Percentiles rank a stretch among this genome's conserved stretches.
Conservation (phyloP, 1,140 invertebrate genomes). For the Drosophila repletoides region DNA sequence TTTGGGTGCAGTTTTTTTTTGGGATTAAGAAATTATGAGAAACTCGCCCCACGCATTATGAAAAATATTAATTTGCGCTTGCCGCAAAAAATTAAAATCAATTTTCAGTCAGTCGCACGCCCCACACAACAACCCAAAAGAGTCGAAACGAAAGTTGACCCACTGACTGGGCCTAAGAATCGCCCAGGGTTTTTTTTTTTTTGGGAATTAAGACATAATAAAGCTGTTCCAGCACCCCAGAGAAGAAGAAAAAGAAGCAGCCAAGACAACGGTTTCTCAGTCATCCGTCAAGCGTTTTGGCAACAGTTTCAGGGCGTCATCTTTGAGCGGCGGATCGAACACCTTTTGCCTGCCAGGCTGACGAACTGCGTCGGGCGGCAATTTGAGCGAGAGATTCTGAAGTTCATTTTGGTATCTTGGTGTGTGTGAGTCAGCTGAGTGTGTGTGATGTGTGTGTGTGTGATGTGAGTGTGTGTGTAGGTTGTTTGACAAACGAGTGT, state of each 20-base stretch:
- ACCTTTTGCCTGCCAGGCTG: slow-evolving; percentile 50
- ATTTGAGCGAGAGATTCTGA: slow-evolving; percentile 11
- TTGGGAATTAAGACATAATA: slow-evolving; percentile 82
- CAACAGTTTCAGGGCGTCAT: slow-evolving; percentile 28
- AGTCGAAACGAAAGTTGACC: slow-evolving; percentile 75
- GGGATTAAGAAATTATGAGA: slow-evolving; percentile 70
- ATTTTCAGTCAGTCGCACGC: slow-evolving; percentile 44
- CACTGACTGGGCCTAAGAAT: slow-evolving; percentile 53
- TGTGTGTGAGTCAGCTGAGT: neutral
- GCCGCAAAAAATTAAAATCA: slow-evolving; percentile 69
- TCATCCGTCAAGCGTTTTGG: slow-evolving; percentile 64
- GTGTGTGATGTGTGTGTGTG: neutral
- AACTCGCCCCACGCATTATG: slow-evolving; percentile 63
- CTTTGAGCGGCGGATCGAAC: slow-evolving; percentile 29
- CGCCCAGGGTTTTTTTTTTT: slow-evolving; percentile 49
- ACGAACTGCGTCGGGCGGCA: slow-evolving; percentile 47
- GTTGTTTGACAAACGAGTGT: slow-evolving; percentile 78
- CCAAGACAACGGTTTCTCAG: neutral
- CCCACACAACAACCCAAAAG: slow-evolving; percentile 14
- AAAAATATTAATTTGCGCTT: slow-evolving; percentile 60
- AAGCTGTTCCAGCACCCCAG: slow-evolving; percentile 53
- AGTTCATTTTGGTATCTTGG: slow-evolving; percentile 41
- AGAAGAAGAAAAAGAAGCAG: neutral
- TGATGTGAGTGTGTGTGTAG: neutral
- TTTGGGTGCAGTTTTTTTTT: slow-evolving; percentile 64